Percentiles rank a stretch among this genome's conserved stretches.
Evolutionary conservation across 1,140 invertebrate genomes (phyloP).

Genomic region (Drosophila nasuta): DNA sequence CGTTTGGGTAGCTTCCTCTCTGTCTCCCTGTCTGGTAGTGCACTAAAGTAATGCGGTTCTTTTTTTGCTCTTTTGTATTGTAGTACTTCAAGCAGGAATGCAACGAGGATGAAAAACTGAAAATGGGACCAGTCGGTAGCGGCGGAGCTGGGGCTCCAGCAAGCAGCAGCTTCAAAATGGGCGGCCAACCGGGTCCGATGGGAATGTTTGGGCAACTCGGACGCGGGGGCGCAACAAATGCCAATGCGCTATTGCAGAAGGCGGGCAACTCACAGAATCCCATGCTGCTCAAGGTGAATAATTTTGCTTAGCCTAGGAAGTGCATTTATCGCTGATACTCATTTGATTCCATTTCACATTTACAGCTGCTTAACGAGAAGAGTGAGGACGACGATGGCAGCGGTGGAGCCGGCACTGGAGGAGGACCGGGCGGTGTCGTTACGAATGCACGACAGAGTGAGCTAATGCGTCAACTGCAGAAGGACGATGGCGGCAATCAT

Average conservation of each 20-base stretch:
- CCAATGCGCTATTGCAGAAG: conserved; percentile 60
- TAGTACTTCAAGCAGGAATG: conserved; percentile 87
- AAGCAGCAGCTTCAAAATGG: conserved; percentile 69
- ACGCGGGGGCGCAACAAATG: conserved; percentile 32
- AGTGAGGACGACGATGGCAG: conserved; percentile 91
- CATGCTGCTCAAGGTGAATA: conserved; percentile 90
- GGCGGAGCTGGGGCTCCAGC: conserved; percentile 41
- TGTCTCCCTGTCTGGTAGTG: too few species aligned
- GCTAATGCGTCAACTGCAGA: conserved; percentile 92
- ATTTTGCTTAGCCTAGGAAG: neutral
- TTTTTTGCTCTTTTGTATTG: neutral
- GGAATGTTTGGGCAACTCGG: conserved; percentile 62
- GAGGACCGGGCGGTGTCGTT: conserved; percentile 30
- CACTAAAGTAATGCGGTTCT: too few species aligned
- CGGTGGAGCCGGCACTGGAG: conserved; percentile 54
- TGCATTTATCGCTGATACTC: neutral
- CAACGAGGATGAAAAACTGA: conserved; percentile 89
- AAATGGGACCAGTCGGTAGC: conserved; percentile 20
- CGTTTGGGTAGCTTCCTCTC: too few species aligned
- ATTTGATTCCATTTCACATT: neutral
- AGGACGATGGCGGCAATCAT: conserved; percentile 86
- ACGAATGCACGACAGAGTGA: conserved; percentile 89
- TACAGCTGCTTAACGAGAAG: conserved; percentile 93
- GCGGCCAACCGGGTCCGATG: conserved; percentile 42
- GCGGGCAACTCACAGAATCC: conserved; percentile 85